A percentile compares a stretch with the other conserved stretches of the same genome.
Evolutionary conservation across 1,140 invertebrate species (phyloP).

Genomic region (Brachionus rubens): DNA sequence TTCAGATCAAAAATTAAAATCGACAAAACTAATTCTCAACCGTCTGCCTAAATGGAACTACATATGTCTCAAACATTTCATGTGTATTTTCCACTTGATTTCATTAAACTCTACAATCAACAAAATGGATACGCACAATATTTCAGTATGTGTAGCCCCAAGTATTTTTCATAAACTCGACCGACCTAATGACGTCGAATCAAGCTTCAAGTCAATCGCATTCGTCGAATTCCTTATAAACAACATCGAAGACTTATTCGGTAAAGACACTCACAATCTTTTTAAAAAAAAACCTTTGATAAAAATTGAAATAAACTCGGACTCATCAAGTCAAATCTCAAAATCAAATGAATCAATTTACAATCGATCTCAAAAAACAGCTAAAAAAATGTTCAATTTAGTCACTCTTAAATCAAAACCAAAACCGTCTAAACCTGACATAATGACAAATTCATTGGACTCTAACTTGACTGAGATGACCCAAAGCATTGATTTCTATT

Average conservation of each 20-base stretch:
- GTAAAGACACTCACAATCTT: neutral
- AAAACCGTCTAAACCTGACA: too few relatives aligned
- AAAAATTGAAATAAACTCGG: neutral
- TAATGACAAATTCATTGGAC: too few relatives aligned
- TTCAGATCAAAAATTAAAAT: neutral
- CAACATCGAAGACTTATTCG: neutral
- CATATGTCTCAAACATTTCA: constrained; percentile 10
- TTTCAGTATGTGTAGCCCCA: constrained; percentile 39
- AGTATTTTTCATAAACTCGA: constrained; percentile 40
- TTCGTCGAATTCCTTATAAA: constrained; percentile 39
- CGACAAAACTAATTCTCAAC: neutral
- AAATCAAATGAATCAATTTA: constrained; percentile 9
- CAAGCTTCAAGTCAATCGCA: constrained; percentile 25
- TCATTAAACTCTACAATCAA: neutral
- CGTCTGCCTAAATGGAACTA: constrained; percentile 42
- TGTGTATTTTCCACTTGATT: constrained; percentile 30
- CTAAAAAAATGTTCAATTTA: neutral
- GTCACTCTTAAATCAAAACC: neutral
- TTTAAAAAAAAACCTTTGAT: neutral
- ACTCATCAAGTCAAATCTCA: constrained; percentile 1
- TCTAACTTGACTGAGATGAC: too few relatives aligned
- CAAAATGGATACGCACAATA: constrained; percentile 43
- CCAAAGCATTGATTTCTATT: too few relatives aligned
- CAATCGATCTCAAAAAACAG: neutral
- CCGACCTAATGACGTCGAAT: constrained; percentile 29